phyloP scores from a whole-genome alignment of 2,113 vertebrate genomes.

The Phalacrocorax brasilianus region DNA sequence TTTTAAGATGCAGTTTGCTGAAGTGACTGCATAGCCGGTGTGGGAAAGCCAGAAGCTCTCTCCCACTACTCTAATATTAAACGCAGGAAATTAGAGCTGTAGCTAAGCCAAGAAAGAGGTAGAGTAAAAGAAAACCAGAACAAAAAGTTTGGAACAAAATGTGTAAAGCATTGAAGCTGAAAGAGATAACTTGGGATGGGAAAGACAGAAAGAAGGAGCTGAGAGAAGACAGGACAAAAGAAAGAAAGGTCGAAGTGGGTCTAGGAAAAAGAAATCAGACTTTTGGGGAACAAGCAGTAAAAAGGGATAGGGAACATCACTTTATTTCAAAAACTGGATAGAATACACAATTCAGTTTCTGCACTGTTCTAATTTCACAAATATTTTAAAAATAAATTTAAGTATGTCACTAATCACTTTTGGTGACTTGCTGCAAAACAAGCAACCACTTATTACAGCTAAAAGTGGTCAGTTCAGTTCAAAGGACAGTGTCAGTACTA shows the following conservation, averaged over 20 bases:
- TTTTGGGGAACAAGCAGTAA: background rate
- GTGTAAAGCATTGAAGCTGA: background rate
- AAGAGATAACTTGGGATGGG: background rate
- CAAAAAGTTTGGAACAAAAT: background rate
- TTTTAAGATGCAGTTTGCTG: background rate
- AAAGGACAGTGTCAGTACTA: background rate
- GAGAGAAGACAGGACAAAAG: background rate
- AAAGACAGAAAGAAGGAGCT: background rate
- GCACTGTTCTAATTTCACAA: background rate
- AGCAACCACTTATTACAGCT: background rate
- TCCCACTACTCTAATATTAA: background rate
- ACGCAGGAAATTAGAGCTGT: background rate
- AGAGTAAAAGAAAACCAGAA: background rate
- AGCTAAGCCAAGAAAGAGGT: background rate
- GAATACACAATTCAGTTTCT: background rate
- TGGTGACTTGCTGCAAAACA: background rate
- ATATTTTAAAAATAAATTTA: background rate
- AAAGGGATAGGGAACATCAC: background rate
- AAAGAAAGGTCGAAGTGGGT: background rate
- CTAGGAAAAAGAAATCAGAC: background rate
- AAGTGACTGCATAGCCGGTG: background rate
- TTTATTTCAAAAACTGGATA: background rate
- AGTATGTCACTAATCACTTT: background rate
- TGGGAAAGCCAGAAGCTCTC: background rate
- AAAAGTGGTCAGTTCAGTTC: background rate